Evolutionary conservation across 1,140 invertebrate genomes (phyloP).

Genomic region (Aphaenogaster rudis): DNA sequence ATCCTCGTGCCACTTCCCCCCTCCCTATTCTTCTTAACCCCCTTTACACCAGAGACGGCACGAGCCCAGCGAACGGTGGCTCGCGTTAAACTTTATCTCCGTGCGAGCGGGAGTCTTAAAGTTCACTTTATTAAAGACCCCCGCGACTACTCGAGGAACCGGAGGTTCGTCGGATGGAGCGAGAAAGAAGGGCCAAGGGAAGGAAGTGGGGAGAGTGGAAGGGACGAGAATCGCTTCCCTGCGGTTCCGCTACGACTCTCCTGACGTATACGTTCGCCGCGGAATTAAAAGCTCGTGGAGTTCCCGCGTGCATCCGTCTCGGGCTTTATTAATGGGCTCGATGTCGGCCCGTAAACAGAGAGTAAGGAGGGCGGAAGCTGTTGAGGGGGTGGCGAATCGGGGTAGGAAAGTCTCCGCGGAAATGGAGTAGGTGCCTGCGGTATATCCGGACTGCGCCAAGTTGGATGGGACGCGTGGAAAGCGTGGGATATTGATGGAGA

Average conservation of each 20-base stretch:
- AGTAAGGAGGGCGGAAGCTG: constrained; percentile 19
- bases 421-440: constrained; percentile 56
- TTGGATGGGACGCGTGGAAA: constrained; percentile 56
- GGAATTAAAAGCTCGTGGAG: constrained; percentile 80
- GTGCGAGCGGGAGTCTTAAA: constrained; percentile 81
- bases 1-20: constrained; percentile 29
- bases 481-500: constrained; percentile 59
- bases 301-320: constrained; percentile 72
- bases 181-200: constrained; percentile 32
- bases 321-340: constrained; percentile 73
- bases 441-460: constrained; percentile 55
- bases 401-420: constrained; percentile 29
- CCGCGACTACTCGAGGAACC: constrained; percentile 72
- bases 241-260: constrained; percentile 67
- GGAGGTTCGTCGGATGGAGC: constrained; percentile 27
- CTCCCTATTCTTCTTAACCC: constrained; percentile 57
- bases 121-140: constrained; percentile 84
- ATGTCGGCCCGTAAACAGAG: constrained; percentile 66
- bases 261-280: constrained; percentile 75
- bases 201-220: background rate
- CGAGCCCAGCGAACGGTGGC: constrained; percentile 73
- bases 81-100: constrained; percentile 82
- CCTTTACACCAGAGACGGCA: constrained; percentile 52
- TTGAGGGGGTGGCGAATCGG: background rate
- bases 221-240: constrained; percentile 59